Base-by-base conservation (phyloP, 2,797 vertebrate genomes). In the Tapirus indicus region DNA sequence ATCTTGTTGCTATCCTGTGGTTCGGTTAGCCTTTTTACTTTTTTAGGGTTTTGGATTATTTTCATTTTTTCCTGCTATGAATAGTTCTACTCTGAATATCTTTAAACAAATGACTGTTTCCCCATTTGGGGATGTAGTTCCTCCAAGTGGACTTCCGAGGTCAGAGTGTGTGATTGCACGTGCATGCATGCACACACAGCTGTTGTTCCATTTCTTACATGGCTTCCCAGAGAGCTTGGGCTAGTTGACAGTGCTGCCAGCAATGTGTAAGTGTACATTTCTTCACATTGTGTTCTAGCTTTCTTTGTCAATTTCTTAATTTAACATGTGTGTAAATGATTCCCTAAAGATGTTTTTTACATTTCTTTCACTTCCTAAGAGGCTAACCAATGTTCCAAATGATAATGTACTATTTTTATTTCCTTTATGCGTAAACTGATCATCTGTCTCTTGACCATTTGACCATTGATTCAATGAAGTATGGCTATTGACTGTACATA, bases 321-420 rank as follows among this genome's bases (percentile, higher is more conserved):
- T 87, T 88, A 62, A 47, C 72, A 69, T 89, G 68, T 16, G 6
- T 78, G 35, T 74, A 71, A 78, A 18, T 80, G 58, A 38, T 44
- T 60, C 41, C 56, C 29, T 68, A 35, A 54, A 71, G 20, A 56
- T 92, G 29, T 44, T 58, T 77, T 88, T 71, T 82, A 35, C 29
- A 38, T 79, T 78, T 88, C 29, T 56, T 88, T 89, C 35, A 71
- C 85, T 94, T 95, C 49, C 35, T 18, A 5, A 88, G 69, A 89
- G 6, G 27, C 68, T 95, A 14, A 80, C 47, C 56, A 21, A 0
- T 64, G 8, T 79, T 88, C 80, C 72, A 77, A 41, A 27, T 72
- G 41, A 78, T 94, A 41, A 47, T 94, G 91, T 88, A 52, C 85
- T 80, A 5, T 66, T 85, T 72, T 44, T 88, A 1, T 84, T 94